These are phyloP conservation scores for Leptoteleia sp. DNA, from an alignment of 1,140 invertebrate species.

Conservation along the genomic window DNA sequence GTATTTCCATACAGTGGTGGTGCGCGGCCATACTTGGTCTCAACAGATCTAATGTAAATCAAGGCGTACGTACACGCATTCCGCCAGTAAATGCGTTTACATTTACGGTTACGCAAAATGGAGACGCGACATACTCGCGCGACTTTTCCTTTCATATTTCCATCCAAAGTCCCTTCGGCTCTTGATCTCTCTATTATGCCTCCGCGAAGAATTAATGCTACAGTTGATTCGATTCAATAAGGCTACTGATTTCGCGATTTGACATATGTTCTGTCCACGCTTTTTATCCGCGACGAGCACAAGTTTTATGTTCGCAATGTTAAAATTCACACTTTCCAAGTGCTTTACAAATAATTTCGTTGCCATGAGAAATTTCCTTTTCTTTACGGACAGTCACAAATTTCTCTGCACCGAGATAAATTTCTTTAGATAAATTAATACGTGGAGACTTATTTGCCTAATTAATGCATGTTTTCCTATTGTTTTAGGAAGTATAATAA, in stretches of 20 bases:
- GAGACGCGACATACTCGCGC: slow-evolving; percentile 51
- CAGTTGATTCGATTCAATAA: slow-evolving; percentile 53
- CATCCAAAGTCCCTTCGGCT: slow-evolving; percentile 46
- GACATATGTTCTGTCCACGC: slow-evolving; percentile 4
- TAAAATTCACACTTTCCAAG: background rate
- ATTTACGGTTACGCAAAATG: slow-evolving; percentile 55
- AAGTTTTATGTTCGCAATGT: too few species aligned
- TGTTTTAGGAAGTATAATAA: too few species aligned
- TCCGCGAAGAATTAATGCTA: slow-evolving; percentile 60
- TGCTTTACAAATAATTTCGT: too few species aligned
- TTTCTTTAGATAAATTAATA: too few species aligned
- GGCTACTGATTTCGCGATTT: slow-evolving; percentile 14
- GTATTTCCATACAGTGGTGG: slow-evolving; percentile 69
- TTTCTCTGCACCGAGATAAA: too few species aligned
- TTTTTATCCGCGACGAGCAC: too few species aligned
- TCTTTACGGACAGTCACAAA: too few species aligned
- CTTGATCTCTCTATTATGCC: slow-evolving; percentile 65
- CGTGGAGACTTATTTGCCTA: too few species aligned
- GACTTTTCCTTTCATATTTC: slow-evolving; percentile 65
- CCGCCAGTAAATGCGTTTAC: slow-evolving; percentile 56
- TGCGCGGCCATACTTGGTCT: slow-evolving; percentile 56
- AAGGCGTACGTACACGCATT: slow-evolving; percentile 61
- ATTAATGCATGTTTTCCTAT: too few species aligned
- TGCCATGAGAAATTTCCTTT: too few species aligned
- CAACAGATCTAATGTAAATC: slow-evolving; percentile 69